These are phyloP conservation scores for Neuroscelio doddi DNA, from an alignment of 2,888 invertebrate species.

Conservation along the genomic window DNA sequence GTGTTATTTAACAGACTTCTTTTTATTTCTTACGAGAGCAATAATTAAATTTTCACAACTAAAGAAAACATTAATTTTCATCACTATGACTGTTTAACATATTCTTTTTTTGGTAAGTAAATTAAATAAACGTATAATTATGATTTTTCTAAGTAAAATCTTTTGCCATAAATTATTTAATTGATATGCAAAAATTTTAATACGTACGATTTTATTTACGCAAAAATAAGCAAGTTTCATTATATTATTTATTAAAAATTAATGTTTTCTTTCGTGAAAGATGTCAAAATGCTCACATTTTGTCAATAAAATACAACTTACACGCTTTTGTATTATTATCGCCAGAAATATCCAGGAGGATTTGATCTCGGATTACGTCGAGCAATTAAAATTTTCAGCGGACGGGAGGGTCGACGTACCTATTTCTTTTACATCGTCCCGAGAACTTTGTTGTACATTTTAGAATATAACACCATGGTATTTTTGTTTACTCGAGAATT, in stretches of 20 bases:
- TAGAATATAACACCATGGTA: neutral
- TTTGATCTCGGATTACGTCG: slow-evolving; percentile 40
- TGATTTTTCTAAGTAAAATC: too few relatives aligned
- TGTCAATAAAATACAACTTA: slow-evolving; percentile 18
- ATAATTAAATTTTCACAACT: slow-evolving; percentile 27
- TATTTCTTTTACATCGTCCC: slow-evolving; percentile 50
- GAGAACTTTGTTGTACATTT: slow-evolving; percentile 50
- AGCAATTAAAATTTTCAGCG: slow-evolving; percentile 44
- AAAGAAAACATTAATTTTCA: slow-evolving; percentile 10
- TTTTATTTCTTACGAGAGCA: slow-evolving; percentile 51
- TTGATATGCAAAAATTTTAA: too few relatives aligned
- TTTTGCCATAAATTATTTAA: too few relatives aligned
- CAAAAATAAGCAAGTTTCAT: neutral
- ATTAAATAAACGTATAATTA: too few relatives aligned
- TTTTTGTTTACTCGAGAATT: too few relatives aligned
- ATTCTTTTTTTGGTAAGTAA: neutral
- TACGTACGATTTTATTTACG: neutral
- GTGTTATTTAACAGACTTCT: slow-evolving; percentile 62
- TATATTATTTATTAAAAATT: slow-evolving; percentile 6
- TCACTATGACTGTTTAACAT: neutral
- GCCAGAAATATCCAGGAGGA: slow-evolving; percentile 26
- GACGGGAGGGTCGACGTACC: slow-evolving; percentile 52
- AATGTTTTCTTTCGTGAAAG: slow-evolving; percentile 10
- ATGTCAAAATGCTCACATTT: slow-evolving; percentile 15
- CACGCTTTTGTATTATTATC: slow-evolving; percentile 25